A percentile compares a stretch with the other conserved stretches of the same genome.
phyloP scores from a whole-genome alignment of 2,797 vertebrate genomes.

The Emys orbicularis region DNA sequence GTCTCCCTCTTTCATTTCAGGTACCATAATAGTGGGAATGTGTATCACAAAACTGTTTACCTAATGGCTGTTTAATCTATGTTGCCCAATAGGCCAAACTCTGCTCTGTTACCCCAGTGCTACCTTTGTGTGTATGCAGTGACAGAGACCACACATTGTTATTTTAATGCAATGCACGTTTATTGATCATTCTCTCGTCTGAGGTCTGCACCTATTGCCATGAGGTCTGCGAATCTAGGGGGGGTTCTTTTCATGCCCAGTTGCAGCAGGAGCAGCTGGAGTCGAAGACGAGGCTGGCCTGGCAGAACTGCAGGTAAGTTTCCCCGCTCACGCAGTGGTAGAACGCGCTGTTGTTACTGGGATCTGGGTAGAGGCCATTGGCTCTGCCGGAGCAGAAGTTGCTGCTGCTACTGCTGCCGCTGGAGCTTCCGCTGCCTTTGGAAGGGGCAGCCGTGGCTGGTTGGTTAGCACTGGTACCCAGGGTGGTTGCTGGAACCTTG shows the following conservation, averaged over 20 bases:
- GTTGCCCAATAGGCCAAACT: background rate
- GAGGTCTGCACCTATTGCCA: background rate
- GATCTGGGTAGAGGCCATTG: slow-evolving; percentile 26
- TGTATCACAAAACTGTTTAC: background rate
- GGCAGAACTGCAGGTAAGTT: slow-evolving; percentile 43
- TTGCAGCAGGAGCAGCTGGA: slow-evolving; percentile 54
- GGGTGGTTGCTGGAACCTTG: slow-evolving; percentile 23
- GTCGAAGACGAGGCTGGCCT: slow-evolving; percentile 47
- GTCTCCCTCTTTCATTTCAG: background rate
- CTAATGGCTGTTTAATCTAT: background rate
- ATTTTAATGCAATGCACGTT: background rate
- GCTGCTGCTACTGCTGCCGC: background rate
- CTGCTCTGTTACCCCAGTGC: background rate
- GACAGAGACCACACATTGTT: background rate
- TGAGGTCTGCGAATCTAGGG: background rate
- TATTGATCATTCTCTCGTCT: background rate
- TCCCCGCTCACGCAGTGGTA: slow-evolving; percentile 47
- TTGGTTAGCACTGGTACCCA: slow-evolving; percentile 30
- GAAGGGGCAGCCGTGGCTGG: background rate
- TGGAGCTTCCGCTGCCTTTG: background rate
- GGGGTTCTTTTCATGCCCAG: slow-evolving; percentile 3
- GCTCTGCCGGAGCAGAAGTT: slow-evolving; percentile 35
- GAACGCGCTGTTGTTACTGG: slow-evolving; percentile 19
- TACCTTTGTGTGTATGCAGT: background rate
- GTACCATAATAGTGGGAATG: background rate